Evolutionary conservation across 2,888 invertebrate genomes (phyloP).

Genomic region (Rhagonycha fulva): DNA sequence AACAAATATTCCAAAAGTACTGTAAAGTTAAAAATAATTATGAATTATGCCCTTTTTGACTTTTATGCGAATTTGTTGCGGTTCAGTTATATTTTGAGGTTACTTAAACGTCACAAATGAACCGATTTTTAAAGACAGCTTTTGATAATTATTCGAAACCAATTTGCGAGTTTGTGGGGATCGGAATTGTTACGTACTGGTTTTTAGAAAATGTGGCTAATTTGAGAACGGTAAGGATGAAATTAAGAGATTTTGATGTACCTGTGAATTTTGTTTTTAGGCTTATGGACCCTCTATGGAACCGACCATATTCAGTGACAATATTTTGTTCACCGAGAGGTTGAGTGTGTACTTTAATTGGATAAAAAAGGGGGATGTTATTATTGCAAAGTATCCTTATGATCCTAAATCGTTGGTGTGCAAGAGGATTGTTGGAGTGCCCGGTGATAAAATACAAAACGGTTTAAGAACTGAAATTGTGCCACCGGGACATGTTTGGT

Average conservation of each 20-base stretch:
- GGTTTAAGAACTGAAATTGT: constrained; percentile 61
- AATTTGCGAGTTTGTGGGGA: neutral
- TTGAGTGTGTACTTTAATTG: constrained; percentile 68
- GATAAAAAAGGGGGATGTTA: constrained; percentile 78
- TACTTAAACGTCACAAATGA: neutral
- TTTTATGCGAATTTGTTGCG: neutral
- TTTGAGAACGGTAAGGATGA: neutral
- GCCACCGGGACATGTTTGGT: constrained; percentile 86
- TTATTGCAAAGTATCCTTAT: constrained; percentile 80
- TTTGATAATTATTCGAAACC: neutral
- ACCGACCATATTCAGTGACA: constrained; percentile 81
- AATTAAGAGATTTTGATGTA: neutral
- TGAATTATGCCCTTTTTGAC: neutral
- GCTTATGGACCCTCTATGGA: constrained; percentile 94
- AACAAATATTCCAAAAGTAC: neutral
- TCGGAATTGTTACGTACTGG: neutral
- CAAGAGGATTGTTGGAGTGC: constrained; percentile 78
- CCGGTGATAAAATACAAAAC: constrained; percentile 71
- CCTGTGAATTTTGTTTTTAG: constrained; percentile 56
- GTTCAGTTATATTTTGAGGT: neutral
- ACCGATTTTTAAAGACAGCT: neutral
- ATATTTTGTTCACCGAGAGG: constrained; percentile 83
- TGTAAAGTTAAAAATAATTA: neutral
- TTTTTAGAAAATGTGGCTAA: neutral
- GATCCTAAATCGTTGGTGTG: constrained; percentile 83